phyloP scores from a whole-genome alignment of 2,888 invertebrate species.

The Osedax frankpressi region DNA sequence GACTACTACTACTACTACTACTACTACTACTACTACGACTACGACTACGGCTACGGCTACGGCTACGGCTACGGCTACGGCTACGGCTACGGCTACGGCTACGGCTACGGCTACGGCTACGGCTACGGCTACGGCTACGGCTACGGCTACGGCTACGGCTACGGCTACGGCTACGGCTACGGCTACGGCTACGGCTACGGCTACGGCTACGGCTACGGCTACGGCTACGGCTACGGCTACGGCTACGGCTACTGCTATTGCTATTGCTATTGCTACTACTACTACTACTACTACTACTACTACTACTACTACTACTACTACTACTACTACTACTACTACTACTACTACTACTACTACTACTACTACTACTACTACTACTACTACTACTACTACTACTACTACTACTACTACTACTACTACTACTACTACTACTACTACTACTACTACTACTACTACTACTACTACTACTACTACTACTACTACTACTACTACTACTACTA shows the following conservation, averaged over 20 bases:
- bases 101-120: constrained; percentile 10
- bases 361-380: too few relatives aligned
- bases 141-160: constrained; percentile 11
- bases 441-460: constrained; percentile 11
- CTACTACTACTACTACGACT: constrained; percentile 12
- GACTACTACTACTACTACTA: constrained; percentile 16
- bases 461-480: constrained; percentile 10
- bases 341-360: neutral
- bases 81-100: neutral
- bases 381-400: too few relatives aligned
- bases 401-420: too few relatives aligned
- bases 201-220: too few relatives aligned
- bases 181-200: too few relatives aligned
- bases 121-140: constrained; percentile 9
- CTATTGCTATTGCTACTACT: neutral
- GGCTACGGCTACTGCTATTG: neutral
- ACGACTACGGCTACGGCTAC: neutral
- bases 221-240: too few relatives aligned
- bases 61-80: neutral
- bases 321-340: constrained; percentile 14
- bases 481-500: constrained; percentile 8
- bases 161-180: neutral
- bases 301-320: constrained; percentile 17
- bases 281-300: constrained; percentile 17
- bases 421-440: too few relatives aligned